A percentile compares a stretch with the other conserved stretches of the same genome.
phyloP scores from a whole-genome alignment of 1,140 invertebrate species.

The Plodia interpunctella region DNA sequence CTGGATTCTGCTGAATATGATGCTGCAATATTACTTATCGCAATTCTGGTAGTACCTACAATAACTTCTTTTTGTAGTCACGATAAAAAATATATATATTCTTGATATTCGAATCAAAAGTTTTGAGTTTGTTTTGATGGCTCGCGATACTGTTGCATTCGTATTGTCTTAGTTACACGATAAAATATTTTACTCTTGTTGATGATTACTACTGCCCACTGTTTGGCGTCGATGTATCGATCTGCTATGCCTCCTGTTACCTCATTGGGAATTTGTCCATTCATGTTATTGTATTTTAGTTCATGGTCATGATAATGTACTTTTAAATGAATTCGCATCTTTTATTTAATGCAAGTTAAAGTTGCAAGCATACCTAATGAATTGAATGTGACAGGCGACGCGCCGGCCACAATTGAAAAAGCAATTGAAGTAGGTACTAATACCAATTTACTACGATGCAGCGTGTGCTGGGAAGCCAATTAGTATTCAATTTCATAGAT shows the following conservation, averaged over 20 bases:
- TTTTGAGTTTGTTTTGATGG: too few species aligned
- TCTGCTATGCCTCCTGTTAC: constrained; percentile 36
- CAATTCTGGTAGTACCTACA: too few species aligned
- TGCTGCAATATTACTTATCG: too few species aligned
- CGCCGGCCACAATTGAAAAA: background rate
- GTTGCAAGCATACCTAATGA: background rate
- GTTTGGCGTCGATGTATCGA: constrained; percentile 64
- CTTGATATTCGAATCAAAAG: too few species aligned
- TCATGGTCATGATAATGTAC: background rate
- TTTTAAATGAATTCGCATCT: background rate
- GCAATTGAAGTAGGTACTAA: background rate
- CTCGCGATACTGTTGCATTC: too few species aligned
- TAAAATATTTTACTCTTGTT: constrained; percentile 34
- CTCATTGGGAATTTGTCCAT: constrained; percentile 32
- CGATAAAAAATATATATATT: too few species aligned
- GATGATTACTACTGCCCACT: constrained; percentile 35
- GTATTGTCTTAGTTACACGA: too few species aligned
- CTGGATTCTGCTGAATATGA: background rate
- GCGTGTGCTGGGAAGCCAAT: background rate
- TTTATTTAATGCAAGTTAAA: background rate
- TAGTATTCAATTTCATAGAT: too few species aligned
- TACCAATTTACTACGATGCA: background rate
- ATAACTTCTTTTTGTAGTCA: too few species aligned
- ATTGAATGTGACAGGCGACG: background rate
- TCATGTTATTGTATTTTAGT: background rate